Percentiles rank a stretch among this genome's conserved stretches.
Evolutionary conservation across 1,140 invertebrate genomes (phyloP).

Genomic region (Glossosoma conforme): DNA sequence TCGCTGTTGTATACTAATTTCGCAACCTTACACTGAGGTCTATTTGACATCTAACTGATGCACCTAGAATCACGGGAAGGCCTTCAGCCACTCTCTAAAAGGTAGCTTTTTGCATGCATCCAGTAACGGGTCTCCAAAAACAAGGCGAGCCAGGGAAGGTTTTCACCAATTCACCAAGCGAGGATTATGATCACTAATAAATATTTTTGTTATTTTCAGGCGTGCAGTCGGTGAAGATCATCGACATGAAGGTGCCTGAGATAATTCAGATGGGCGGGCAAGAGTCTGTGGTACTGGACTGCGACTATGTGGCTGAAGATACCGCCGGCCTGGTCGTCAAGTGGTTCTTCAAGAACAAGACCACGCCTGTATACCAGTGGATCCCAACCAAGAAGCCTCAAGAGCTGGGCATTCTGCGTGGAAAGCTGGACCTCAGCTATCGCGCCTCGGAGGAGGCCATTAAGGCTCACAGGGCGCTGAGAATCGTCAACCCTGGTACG

Average conservation of each 20-base stretch:
- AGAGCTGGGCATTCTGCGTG: slow-evolving; percentile 58
- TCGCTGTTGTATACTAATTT: too few species aligned
- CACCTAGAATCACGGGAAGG: too few species aligned
- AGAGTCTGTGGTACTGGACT: slow-evolving; percentile 67
- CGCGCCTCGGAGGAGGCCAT: slow-evolving; percentile 52
- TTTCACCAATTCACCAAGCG: too few species aligned
- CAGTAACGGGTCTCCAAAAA: too few species aligned
- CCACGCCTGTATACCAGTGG: slow-evolving; percentile 71
- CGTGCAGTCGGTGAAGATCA: slow-evolving; percentile 54
- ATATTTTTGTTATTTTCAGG: slow-evolving; percentile 41
- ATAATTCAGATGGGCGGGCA: slow-evolving; percentile 61
- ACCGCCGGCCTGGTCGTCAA: slow-evolving; percentile 64
- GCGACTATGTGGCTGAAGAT: slow-evolving; percentile 65
- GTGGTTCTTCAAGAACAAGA: slow-evolving; percentile 68
- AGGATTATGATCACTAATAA: too few species aligned
- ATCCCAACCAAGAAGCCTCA: slow-evolving; percentile 60
- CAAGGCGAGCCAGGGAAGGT: too few species aligned
- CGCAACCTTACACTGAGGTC: too few species aligned
- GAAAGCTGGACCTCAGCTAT: slow-evolving; percentile 60
- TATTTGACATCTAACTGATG: too few species aligned
- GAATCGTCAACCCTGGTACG: slow-evolving; percentile 60
- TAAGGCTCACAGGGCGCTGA: slow-evolving; percentile 60
- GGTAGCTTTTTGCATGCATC: too few species aligned
- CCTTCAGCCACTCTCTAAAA: too few species aligned
- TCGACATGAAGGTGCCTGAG: slow-evolving; percentile 61